Evolutionary conservation across 2,113 vertebrate species (phyloP).

Genomic region (Pimephales promelas): DNA sequence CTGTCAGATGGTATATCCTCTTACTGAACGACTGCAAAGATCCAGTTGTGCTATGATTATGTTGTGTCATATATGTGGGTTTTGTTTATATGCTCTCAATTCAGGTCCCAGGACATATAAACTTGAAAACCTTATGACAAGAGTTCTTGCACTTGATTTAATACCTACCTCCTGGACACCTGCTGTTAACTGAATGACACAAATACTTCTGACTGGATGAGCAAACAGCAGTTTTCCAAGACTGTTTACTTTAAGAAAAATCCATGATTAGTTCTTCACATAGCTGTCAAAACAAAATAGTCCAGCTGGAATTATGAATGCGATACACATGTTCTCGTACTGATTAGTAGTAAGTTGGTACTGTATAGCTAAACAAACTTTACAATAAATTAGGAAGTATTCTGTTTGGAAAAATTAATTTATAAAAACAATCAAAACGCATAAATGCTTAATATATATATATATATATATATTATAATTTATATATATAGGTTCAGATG

Average conservation of each 20-base stretch:
- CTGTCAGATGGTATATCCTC: constrained; percentile 11
- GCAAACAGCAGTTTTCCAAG: not conserved
- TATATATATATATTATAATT: not conserved
- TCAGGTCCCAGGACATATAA: not conserved
- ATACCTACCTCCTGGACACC: not conserved
- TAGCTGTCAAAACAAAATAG: not conserved
- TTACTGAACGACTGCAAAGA: not conserved
- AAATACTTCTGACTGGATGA: not conserved
- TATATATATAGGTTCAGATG: no score
- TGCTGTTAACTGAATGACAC: not conserved
- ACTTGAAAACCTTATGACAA: not conserved
- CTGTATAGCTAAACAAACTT: not conserved
- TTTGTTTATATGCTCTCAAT: not conserved
- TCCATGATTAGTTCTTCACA: not conserved
- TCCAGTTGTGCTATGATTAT: not conserved
- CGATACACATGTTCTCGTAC: not conserved
- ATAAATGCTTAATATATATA: not conserved
- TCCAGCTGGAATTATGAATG: not conserved
- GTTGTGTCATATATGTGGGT: not conserved
- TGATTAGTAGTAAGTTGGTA: not conserved
- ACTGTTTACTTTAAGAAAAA: not conserved
- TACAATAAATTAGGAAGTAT: not conserved
- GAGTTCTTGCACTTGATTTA: not conserved
- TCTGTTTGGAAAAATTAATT: not conserved
- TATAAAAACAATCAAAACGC: not conserved